phyloP scores from a whole-genome alignment of 2,113 vertebrate genomes.

The Micronisus gabar region DNA sequence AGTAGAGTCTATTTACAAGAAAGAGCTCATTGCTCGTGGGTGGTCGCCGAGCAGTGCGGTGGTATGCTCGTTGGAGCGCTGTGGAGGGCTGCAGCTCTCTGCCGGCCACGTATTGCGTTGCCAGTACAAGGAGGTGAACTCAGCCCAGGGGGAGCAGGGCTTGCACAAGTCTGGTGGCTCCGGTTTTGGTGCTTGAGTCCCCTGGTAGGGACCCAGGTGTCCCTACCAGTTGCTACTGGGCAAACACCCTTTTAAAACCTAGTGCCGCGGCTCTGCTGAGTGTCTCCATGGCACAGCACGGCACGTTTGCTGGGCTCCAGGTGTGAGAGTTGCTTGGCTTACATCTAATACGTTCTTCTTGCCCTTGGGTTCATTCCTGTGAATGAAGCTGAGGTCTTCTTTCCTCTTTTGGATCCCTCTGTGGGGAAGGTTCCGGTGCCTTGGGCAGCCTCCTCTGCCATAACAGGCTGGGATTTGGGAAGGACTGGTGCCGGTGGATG shows the following conservation, averaged over 20 bases:
- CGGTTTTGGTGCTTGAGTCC: background rate
- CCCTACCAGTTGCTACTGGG: background rate
- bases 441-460: background rate
- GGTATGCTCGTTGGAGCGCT: accelerated
- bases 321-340: background rate
- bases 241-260: background rate
- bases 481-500: accelerated
- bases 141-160: accelerated
- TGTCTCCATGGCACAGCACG: accelerated
- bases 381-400: background rate
- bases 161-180: background rate
- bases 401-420: background rate
- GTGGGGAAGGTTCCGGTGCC: background rate
- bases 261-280: accelerated
- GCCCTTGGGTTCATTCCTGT: background rate
- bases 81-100: background rate
- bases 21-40: accelerated
- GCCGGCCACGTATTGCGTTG: accelerated
- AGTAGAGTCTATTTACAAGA: background rate
- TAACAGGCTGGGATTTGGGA: background rate
- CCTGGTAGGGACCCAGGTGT: background rate
- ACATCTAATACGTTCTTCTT: background rate
- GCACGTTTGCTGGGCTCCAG: background rate
- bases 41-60: accelerated
- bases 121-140: background rate